phyloP scores from a whole-genome alignment of 1,140 invertebrate genomes.

The Doryteuthis pealeii region DNA sequence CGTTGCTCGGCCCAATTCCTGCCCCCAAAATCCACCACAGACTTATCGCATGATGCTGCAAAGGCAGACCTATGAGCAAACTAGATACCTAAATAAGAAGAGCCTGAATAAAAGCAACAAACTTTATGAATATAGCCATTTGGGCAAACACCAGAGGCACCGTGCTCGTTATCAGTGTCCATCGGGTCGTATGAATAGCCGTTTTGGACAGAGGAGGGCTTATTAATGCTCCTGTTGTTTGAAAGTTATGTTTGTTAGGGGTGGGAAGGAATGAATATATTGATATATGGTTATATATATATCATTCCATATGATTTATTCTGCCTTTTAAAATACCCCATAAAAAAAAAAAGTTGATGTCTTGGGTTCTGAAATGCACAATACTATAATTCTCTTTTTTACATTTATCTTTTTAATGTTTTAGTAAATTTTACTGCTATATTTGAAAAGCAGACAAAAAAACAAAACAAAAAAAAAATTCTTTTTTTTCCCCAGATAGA shows the following conservation, averaged over 20 bases:
- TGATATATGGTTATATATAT: no score
- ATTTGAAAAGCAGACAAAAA: no score
- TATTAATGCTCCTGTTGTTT: not conserved
- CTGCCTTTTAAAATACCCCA: no score
- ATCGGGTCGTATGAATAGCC: constrained; percentile 1
- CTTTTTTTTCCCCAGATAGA: no score
- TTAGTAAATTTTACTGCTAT: no score
- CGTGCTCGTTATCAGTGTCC: not conserved
- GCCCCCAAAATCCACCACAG: not conserved
- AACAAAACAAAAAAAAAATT: no score
- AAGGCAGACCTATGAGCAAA: not conserved
- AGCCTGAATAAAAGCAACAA: not conserved
- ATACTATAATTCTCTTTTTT: no score
- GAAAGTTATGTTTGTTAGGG: not conserved
- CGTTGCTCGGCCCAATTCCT: not conserved
- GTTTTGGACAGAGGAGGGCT: constrained; percentile 1
- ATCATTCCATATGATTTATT: no score
- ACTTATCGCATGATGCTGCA: not conserved
- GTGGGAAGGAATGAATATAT: no score
- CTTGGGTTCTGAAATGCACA: no score
- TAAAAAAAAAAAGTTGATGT: no score
- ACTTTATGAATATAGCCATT: not conserved
- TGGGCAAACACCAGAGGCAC: not conserved
- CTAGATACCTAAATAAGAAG: not conserved
- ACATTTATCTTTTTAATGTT: no score